Percentiles rank a stretch among this genome's conserved stretches.
Conservation (phyloP, 2,113 vertebrate species). For the Sialia sialis region DNA sequence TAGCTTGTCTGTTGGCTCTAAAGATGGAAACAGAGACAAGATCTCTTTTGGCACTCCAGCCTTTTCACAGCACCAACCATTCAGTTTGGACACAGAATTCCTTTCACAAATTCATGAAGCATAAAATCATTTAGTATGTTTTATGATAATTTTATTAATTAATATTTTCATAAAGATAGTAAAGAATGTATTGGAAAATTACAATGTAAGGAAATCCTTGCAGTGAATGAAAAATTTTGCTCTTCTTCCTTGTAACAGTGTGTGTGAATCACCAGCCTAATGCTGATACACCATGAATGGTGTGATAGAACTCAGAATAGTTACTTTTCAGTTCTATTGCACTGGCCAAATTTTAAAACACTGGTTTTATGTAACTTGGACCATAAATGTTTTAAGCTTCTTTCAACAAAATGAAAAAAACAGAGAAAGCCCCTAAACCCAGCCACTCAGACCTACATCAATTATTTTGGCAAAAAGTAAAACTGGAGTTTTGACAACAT, state of each 20-base stretch:
- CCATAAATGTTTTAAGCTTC: accelerated
- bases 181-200: neutral
- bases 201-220: neutral
- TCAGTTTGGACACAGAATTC: neutral
- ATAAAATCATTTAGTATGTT: neutral
- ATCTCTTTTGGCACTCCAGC: neutral
- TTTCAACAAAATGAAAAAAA: neutral
- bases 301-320: neutral
- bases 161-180: neutral
- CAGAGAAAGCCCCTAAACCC: accelerated
- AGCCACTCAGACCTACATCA: neutral
- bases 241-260: neutral
- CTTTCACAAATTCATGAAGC: neutral
- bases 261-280: neutral
- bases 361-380: neutral
- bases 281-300: neutral
- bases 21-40: neutral
- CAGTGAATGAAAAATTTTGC: neutral
- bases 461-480: neutral
- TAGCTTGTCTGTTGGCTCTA: conserved; percentile 79
- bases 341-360: neutral
- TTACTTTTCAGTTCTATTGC: neutral
- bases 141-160: neutral
- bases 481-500: neutral
- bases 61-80: neutral